These are phyloP conservation scores for Melanogrammus aeglefinus DNA, from an alignment of 2,797 vertebrate species.

Conservation along the genomic window DNA sequence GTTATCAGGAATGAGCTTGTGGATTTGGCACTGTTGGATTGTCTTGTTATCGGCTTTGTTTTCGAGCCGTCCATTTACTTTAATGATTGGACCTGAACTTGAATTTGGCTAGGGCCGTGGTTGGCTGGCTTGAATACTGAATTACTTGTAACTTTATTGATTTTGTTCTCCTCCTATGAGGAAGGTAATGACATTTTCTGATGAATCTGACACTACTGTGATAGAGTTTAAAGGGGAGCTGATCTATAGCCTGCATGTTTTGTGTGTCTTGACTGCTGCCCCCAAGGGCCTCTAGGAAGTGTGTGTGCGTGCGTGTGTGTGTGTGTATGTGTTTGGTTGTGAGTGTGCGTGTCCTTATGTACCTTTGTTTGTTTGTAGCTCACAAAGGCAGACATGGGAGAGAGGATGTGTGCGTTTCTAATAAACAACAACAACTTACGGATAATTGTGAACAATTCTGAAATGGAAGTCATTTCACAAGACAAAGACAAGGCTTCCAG, in stretches of 20 bases:
- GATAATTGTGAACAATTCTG: neutral
- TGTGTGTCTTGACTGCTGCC: conserved; percentile 5
- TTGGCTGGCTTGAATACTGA: neutral
- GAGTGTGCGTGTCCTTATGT: neutral
- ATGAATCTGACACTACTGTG: conserved; percentile 26
- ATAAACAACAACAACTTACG: neutral
- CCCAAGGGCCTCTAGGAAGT: conserved; percentile 2
- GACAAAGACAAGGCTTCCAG: neutral
- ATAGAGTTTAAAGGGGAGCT: conserved; percentile 28
- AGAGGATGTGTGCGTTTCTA: neutral
- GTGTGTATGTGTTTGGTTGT: neutral
- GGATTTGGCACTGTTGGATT: neutral
- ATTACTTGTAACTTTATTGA: conserved; percentile 39
- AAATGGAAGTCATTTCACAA: neutral
- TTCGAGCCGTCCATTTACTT: neutral
- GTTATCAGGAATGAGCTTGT: neutral
- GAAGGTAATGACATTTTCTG: conserved; percentile 35
- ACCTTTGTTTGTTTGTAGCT: neutral
- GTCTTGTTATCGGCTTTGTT: neutral
- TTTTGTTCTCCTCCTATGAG: conserved; percentile 37
- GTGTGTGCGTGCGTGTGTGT: neutral
- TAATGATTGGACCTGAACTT: neutral
- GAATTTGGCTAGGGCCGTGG: neutral
- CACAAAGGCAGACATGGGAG: neutral
- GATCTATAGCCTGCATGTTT: conserved; percentile 27